Base-by-base conservation (phyloP, 2,888 invertebrate species). In the Nomada ruficornis region DNA sequence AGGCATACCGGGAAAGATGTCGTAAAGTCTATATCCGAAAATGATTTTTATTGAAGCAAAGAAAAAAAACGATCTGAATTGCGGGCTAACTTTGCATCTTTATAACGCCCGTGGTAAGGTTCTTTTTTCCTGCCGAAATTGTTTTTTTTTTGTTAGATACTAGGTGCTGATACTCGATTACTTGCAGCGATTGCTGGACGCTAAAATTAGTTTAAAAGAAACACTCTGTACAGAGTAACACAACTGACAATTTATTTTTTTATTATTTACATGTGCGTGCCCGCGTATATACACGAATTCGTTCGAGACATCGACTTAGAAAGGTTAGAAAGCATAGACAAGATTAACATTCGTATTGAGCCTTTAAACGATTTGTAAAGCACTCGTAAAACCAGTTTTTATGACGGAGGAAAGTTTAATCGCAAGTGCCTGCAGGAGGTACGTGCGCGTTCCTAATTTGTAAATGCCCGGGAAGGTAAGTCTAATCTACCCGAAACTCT, bases 171-270 rank as follows among this genome's bases (percentile, higher is more conserved):
- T 70, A 62, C 26, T n/a, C n/a, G 29, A 47, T 80, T 74, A 69
- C 69, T 55, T 69, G 69, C 60, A 36, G 42, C 26, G 68, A 20
- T 26, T 44, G 60, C 13, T 59, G 65, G 62, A 23, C 65, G 80
- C 75, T 79, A 70, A 75, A 80, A 69, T 80, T 80, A 60, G 55
- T 77, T 72, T 44, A 54, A 77, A 42, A 73, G 36, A 69, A 69
- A 54, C 69, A 52, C 59, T 29, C 57, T 23, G 64, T 67, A 64
- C 74, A 36, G 77, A 80, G 80, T 75, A 78, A 80, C 67, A 82
- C 65, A 72, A 73, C 81, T 80, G 76, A 68, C 71, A 7, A 36
- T 36, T 36, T 36, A 36, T 36, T 7, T 36, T 36, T 36, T 36
- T 36, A 47, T 11, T 15, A 13, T 47, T 15, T 11, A 47, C 10